phyloP scores from a whole-genome alignment of 2,113 vertebrate genomes.

The Phrynocephalus versicolor region DNA sequence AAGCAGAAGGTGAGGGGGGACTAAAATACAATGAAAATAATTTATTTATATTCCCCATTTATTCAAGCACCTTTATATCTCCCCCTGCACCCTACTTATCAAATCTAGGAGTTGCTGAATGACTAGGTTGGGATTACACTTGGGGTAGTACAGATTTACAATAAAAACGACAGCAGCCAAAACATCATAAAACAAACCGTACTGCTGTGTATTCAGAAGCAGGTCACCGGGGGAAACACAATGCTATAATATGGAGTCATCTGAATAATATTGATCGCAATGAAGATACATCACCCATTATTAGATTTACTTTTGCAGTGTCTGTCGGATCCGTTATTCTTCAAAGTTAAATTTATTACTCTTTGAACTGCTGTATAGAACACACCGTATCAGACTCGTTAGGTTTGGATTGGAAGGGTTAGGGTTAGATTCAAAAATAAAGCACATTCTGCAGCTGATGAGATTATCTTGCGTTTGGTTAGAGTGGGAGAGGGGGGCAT shows the following conservation, averaged over 20 bases:
- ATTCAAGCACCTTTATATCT: neutral
- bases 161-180: conserved; percentile 15
- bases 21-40: neutral
- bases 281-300: conserved; percentile 19
- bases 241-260: conserved; percentile 1
- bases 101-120: neutral
- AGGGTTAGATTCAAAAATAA: conserved; percentile 24
- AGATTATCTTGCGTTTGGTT: neutral
- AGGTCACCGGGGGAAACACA: conserved; percentile 18
- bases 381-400: neutral
- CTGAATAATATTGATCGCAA: conserved; percentile 27
- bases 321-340: conserved; percentile 19
- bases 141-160: conserved; percentile 11
- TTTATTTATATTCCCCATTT: neutral
- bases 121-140: conserved; percentile 4
- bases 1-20: neutral
- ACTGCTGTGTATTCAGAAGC: neutral
- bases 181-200: conserved; percentile 28
- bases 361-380: conserved; percentile 4
- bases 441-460: neutral
- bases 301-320: conserved; percentile 21
- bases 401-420: neutral
- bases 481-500: neutral
- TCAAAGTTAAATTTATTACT: conserved; percentile 4
- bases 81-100: neutral